Evolutionary conservation across 37 sponge, comb jelly and placozoan species (phyloP), one percentile per base, ranked within the genome.

Genomic region (Amphimedon queenslandica): DNA sequence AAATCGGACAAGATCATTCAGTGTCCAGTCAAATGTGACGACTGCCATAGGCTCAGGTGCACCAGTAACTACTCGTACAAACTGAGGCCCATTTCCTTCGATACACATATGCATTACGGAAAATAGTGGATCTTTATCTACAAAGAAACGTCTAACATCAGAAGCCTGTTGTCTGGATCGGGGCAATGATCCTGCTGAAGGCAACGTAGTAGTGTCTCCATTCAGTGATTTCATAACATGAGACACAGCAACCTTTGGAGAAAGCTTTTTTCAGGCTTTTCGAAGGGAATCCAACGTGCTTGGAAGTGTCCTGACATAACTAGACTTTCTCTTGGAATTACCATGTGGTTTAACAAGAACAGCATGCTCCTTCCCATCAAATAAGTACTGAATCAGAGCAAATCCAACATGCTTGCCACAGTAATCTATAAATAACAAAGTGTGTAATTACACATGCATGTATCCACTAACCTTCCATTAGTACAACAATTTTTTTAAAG

Each of bases 51-150:
- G 37, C 11, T 73, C 74, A 2, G 74, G 74, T 13, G 74, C 74
- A 57, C 57, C 58, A 4, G 58, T 55, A n/a, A 73, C 74, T 24
- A 3, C 11, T 27, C 74, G 58, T 18, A 73, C 58, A 23, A 73
- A 73, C 28, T 18, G 23, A 43, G 4, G 24, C 8, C 25, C n/a
- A 20, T 8, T 41, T n/a, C 20, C 43, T 10, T 67, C 68, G n/a
- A 32, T 70, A 33, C 72, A 70, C 72, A 70, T 70, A 23, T 24
- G 4, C 72, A 70, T 40, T 5, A 70, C 72, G 8, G 72, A n/a
- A 43, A 42, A 16, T 4, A 70, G 24, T 23, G 47, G 72, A 16
- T 70, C 72, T 18, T 51, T 71, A 16, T 67, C 37, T 31, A 38
- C 37, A n/a, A 36, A 38, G 6, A 35, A 35, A 3, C 51, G 23